phyloP scores from a whole-genome alignment of 2,797 vertebrate genomes.

The Neopelma chrysocephalum region DNA sequence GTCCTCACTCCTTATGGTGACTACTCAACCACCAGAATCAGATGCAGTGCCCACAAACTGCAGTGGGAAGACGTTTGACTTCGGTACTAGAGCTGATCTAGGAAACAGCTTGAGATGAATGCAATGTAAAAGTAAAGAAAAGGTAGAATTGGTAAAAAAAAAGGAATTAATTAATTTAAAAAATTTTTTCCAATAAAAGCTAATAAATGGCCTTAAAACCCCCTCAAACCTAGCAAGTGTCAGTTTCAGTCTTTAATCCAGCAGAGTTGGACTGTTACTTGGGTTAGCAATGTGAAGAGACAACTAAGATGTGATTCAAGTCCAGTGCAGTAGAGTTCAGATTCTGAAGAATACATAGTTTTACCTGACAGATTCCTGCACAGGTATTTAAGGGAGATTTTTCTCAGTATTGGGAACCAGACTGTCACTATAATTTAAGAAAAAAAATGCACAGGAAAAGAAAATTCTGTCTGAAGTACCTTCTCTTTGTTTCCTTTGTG shows the following conservation, averaged over 20 bases:
- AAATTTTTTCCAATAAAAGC: neutral
- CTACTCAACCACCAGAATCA: neutral
- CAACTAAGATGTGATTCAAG: neutral
- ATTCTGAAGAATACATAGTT: neutral
- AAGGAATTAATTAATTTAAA: neutral
- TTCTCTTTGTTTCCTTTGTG: neutral
- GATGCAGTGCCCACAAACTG: neutral
- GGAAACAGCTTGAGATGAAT: neutral
- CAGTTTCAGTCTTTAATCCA: neutral
- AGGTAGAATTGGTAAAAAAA: neutral
- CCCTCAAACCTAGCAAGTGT: neutral
- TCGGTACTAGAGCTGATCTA: neutral
- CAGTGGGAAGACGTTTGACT: neutral
- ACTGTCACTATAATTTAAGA: neutral
- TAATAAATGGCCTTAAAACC: neutral
- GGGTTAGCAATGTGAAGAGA: neutral
- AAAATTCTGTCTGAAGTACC: neutral
- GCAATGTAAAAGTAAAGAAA: neutral
- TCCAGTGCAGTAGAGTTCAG: neutral
- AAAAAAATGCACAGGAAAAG: neutral
- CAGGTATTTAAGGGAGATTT: neutral
- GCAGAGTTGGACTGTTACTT: neutral
- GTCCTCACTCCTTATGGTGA: neutral
- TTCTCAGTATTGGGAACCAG: neutral
- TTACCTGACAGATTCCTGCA: neutral